Evolutionary conservation across 1,140 invertebrate species (phyloP), one percentile per base, ranked within the genome.

Genomic region (Pseudomyrmex gracilis): DNA sequence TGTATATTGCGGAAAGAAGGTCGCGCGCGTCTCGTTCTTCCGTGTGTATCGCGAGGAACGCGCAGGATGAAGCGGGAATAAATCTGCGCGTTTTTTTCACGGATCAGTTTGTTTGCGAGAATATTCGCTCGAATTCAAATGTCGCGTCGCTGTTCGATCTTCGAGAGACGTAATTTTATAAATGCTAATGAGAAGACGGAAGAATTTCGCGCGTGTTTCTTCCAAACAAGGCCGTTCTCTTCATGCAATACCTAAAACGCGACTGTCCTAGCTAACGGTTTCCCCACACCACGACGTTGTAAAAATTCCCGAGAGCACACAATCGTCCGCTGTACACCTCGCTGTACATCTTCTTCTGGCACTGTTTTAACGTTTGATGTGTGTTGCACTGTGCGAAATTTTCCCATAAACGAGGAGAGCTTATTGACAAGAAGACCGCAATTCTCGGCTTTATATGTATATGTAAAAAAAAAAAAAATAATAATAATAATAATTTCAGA

Each of bases 401-500:
- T 71, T 22, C 51, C 10, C 49, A 49, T 53, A 43, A 43, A 53
- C 34, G 34, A 53, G 12, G 13, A n/a, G 49, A 66, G 60, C 24
- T 20, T 68, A 12, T 43, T 67, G 47, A 15, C 34, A 34, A 13
- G 63, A 43, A 77, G 47, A n/a, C 34, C 53, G 34, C 55, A 64
- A 86, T 67, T 34, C 77, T 43, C 71, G 68, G 43, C 76, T 67
- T 24, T 61, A 67, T 55, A 49, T 73, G 60, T 45, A 66, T 57
- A 64, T 53, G 53, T 13, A 24, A 60, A 22, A 60, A 58, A 22
- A 58, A 2, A 60, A 64, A 66, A 58, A 78, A 73, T n/a, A 73
- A 34, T n/a, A 34, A 60, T 24, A 73, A 20, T 45, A 71, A 83
- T 51, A 22, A 60, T 76, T 87, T 85, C 84, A 73, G 90, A 91